Evolutionary conservation across 2,888 invertebrate species (phyloP).

Genomic region (Philereme transversata): DNA sequence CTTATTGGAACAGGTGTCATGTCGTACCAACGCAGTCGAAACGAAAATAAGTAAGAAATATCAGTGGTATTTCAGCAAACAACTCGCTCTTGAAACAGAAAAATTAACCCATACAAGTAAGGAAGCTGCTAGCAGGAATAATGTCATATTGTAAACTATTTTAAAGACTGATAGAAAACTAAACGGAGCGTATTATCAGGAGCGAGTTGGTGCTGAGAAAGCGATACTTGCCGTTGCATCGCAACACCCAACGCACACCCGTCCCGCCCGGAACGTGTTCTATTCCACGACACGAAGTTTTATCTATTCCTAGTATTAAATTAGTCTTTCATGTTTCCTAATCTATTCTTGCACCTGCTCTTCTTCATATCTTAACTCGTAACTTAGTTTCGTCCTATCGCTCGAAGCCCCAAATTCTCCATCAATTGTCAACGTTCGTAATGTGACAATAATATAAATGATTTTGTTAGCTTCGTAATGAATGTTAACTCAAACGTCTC

Average conservation of each 20-base stretch:
- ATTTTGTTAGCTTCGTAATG: conserved; percentile 37
- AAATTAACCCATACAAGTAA: conserved; percentile 12
- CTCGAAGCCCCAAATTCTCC: conserved; percentile 22
- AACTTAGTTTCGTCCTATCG: conserved; percentile 18
- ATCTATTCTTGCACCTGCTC: conserved; percentile 58
- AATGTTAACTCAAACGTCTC: conserved; percentile 12
- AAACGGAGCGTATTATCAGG: conserved; percentile 22
- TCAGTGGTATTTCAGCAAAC: conserved; percentile 20
- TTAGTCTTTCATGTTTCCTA: conserved; percentile 59
- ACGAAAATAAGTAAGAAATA: conserved; percentile 14
- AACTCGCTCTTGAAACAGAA: conserved; percentile 21
- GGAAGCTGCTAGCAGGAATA: conserved; percentile 18
- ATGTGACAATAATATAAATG: conserved; percentile 60
- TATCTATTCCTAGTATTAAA: conserved; percentile 50
- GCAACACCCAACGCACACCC: conserved; percentile 75
- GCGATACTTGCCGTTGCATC: conserved; percentile 44
- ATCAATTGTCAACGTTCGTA: conserved; percentile 45
- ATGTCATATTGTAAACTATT: conserved; percentile 25
- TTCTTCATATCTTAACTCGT: conserved; percentile 39
- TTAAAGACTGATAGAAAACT: conserved; percentile 38
- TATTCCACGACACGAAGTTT: conserved; percentile 77
- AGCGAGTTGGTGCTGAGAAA: conserved; percentile 23
- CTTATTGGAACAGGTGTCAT: conserved; percentile 24
- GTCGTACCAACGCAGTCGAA: conserved; percentile 25
- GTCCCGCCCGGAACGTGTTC: conserved; percentile 80